Evolutionary conservation across 2,888 invertebrate genomes (phyloP).

Genomic region (Margaritifera margaritifera): DNA sequence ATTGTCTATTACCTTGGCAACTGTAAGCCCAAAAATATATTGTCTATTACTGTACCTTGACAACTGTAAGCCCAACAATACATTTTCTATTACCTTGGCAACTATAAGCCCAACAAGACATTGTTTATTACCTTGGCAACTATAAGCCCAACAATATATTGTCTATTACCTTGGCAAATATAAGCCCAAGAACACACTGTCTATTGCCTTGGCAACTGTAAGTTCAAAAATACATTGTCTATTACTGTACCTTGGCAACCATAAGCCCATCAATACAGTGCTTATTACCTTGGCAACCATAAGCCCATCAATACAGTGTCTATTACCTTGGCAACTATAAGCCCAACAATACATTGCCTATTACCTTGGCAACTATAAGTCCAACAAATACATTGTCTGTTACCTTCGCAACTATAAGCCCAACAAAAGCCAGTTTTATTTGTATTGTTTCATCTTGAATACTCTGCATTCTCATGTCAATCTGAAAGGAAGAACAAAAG

Average conservation of each 20-base stretch:
- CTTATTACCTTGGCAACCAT: too few relatives aligned
- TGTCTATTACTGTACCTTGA: background rate
- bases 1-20: constrained; percentile 7
- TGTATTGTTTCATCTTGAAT: constrained; percentile 18
- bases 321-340: too few relatives aligned
- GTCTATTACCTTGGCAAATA: too few relatives aligned
- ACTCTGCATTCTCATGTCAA: constrained; percentile 19
- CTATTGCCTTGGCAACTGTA: too few relatives aligned
- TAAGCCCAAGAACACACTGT: too few relatives aligned
- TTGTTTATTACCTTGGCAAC: constrained; percentile 8
- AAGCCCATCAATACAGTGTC: too few relatives aligned
- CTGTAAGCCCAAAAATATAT: background rate
- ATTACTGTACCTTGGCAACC: too few relatives aligned
- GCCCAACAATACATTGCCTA: too few relatives aligned
- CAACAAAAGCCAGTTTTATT: constrained; percentile 29
- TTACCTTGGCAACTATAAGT: background rate
- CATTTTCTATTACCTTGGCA: too few relatives aligned
- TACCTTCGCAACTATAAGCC: constrained; percentile 18
- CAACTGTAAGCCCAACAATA: too few relatives aligned
- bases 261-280: too few relatives aligned
- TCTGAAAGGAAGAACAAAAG: background rate
- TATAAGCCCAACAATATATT: background rate
- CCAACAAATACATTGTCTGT: background rate
- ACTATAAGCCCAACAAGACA: background rate
- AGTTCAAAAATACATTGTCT: too few relatives aligned